Conservation (phyloP, 2,113 vertebrate species). For the Ammospiza caudacuta region DNA sequence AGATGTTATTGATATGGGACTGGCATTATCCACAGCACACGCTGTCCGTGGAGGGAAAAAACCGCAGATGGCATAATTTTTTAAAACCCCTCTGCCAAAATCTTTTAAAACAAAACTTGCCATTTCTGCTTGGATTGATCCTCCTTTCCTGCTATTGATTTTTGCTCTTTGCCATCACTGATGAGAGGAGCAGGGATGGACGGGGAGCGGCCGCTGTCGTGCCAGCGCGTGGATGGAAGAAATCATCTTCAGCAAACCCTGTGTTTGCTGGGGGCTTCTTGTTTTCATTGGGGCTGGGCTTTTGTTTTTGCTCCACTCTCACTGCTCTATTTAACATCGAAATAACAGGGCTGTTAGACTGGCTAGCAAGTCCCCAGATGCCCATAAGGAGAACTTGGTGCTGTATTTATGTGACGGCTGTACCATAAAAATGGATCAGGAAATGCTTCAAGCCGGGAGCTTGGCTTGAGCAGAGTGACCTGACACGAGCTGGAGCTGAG, state of each 20-base stretch:
- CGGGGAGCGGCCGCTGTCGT: fast-evolving
- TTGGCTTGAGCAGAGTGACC: background rate
- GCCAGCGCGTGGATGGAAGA: background rate
- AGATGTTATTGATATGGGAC: conserved; percentile 56
- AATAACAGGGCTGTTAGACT: conserved; percentile 51
- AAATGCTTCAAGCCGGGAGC: background rate
- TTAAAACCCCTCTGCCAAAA: background rate
- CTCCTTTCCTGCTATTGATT: background rate
- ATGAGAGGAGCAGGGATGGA: fast-evolving
- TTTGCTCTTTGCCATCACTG: background rate
- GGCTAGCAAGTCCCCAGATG: conserved; percentile 43
- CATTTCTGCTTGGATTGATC: conserved; percentile 14
- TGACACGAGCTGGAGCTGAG: background rate
- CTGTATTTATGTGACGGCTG: conserved; percentile 45
- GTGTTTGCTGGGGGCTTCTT: background rate
- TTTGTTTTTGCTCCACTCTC: conserved; percentile 14
- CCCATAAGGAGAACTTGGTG: conserved; percentile 36
- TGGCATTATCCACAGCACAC: background rate
- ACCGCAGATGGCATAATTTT: conserved; percentile 16
- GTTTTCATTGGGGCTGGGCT: background rate
- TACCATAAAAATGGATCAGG: conserved; percentile 37
- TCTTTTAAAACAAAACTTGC: conserved; percentile 38
- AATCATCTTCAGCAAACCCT: background rate
- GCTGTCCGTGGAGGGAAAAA: background rate
- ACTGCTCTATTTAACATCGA: conserved; percentile 44